Evolutionary conservation across 1,140 invertebrate species (phyloP), one percentile per base, ranked within the genome.

Genomic region (Grapholita molesta): DNA sequence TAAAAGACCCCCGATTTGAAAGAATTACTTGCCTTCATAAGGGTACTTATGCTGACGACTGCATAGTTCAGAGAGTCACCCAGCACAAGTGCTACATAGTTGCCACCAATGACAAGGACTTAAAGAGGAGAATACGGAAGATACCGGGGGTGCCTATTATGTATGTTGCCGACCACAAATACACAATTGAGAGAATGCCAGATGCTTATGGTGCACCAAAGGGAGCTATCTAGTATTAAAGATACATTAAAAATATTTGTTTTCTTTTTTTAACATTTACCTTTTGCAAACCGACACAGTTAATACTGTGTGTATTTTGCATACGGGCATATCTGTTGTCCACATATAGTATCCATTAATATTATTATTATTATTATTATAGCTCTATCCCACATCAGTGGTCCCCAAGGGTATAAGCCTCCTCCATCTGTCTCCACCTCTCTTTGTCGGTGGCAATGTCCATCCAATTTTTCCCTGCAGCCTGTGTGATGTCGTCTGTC

Each of bases 51-150:
- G 99, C 99, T 75, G 99, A 99, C 93, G 99, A 99, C 90, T 99
- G 99, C 91, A 92, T 99, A 66, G 98, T 99, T 1, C 96, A 99
- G 82, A 94, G 99, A 85, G 96, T 99, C 3, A 99, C 96, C 15
- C 97, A 99, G 94, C 98, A 99, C 86, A 99, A 99, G 89, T 99
- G 99, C 93, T 99, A 99, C 87, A 99, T 99, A 78, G 98, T 99
- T 15, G 99, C 98, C 6, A 99, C 99, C 2, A 99, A 99, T 93
- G 99, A 99, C 92, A 99, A 97, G 89, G 99, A 99, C 92, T 93
- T 99, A 28, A 99, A 99, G 88, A 93, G 97, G 82, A 94, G 99
- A 86, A 98, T 99, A 68, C 93, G 99, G 68, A 99, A 99, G 93
- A 98, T 99, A 82, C 98, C 99, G 0, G 99, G 99, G 61, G 98